Base-by-base conservation (phyloP, 2,113 vertebrate genomes). In the Scolopax mira region DNA sequence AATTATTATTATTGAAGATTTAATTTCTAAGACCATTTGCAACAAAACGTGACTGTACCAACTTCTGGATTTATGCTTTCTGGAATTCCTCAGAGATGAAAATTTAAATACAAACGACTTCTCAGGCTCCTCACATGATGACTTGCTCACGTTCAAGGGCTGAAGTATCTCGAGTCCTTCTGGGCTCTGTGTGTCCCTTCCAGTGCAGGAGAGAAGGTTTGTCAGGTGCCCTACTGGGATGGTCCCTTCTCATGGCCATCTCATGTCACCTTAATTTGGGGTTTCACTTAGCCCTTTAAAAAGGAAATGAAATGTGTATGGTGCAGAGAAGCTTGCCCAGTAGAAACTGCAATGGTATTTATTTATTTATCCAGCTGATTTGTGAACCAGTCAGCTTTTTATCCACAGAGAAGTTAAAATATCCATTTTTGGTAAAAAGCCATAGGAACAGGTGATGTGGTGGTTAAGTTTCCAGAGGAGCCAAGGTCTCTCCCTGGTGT, bases 361-460 rank as follows among this genome's bases (percentile, higher is more conserved):
- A 5, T 31, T 30, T 14, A 10, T 42, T 28, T 11, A 27, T 46
- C 7, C 64, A 6, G 7, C 33, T 48, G 21, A 12, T 78, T 24
- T 33, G n/a, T 60, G 42, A 74, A 27, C 18, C 42, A 23, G 9
- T 18, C 28, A 67, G 24, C 31, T 64, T 81, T 72, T 41, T 21
- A 6, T 69, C 42, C 44, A 4, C 6, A 11, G 30, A 7, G 44
- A 31, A 18, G 9, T 30, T 39, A 6, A 61, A 61, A 69, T 8
- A 7, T 4, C 73, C 35, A 2, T 28, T 31, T 60, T 39, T 72
- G 54, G 33, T 52, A 8, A 46, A 46, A 67, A 55, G 16, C 39
- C 14, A 0, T 8, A 41, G 61, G 39, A 57, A 2, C 17, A 2
- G 0, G 1, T 52, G 58, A 10, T 3, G 1, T 1, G 5, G 42